A percentile compares a stretch with the other conserved stretches of the same genome.
Evolutionary conservation across 2,113 vertebrate species (phyloP).

Genomic region (Dendrocopos noguchii): DNA sequence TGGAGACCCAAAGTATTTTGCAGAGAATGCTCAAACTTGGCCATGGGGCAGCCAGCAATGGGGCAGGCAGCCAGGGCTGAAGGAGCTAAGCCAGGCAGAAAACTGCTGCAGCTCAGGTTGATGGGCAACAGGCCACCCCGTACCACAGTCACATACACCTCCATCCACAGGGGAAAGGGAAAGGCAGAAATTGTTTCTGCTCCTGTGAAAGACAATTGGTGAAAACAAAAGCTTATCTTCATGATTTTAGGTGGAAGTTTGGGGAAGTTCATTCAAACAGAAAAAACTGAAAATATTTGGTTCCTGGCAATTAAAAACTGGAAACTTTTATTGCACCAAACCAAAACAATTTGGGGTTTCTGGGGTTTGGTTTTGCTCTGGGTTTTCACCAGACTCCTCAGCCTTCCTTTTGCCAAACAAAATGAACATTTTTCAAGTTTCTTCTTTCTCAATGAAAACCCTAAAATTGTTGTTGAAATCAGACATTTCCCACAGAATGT

Average conservation of each 20-base stretch:
- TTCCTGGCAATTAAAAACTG: conserved; percentile 58
- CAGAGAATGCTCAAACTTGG: conserved; percentile 5
- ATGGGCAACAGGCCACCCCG: background rate
- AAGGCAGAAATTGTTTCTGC: background rate
- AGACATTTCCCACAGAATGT: conserved; percentile 34
- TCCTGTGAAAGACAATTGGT: background rate
- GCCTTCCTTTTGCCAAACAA: conserved; percentile 44
- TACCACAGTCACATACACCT: background rate
- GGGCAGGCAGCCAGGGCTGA: background rate
- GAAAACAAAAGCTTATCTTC: conserved; percentile 1
- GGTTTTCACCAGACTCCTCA: conserved; percentile 32
- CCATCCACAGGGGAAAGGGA: rapidly evolving
- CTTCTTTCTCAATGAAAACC: conserved; percentile 62
- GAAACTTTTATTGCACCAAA: conserved; percentile 52
- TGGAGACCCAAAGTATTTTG: background rate
- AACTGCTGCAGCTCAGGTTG: background rate
- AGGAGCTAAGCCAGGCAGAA: background rate
- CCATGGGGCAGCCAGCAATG: background rate
- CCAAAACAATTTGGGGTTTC: conserved; percentile 56
- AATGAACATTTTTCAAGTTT: conserved; percentile 52
- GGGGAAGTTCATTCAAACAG: background rate
- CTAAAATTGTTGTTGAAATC: conserved; percentile 61
- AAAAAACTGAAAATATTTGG: conserved; percentile 35
- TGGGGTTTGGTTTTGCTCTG: conserved; percentile 53
- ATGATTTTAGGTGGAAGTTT: background rate